Conservation (phyloP, 2,797 vertebrate species). For the Chrysocyon brachyurus region DNA sequence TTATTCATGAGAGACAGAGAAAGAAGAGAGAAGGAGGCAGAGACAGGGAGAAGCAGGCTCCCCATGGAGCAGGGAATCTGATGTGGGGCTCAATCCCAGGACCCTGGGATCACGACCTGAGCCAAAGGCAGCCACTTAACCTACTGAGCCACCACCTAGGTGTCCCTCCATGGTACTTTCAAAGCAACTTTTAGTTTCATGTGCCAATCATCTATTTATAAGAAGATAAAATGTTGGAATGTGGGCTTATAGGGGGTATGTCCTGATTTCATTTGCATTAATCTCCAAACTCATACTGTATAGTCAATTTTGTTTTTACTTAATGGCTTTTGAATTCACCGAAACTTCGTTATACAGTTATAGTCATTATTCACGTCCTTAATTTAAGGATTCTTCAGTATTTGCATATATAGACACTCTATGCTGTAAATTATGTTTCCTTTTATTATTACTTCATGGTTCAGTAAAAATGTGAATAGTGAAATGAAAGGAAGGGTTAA, state of each 20-base stretch:
- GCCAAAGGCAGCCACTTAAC: no score
- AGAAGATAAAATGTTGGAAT: background rate
- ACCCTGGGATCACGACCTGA: no score
- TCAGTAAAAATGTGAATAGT: conserved; percentile 6
- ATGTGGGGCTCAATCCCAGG: no score
- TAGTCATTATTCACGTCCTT: conserved; percentile 7
- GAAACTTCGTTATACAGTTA: background rate
- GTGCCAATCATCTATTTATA: background rate
- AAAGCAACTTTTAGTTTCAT: background rate
- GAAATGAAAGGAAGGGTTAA: conserved; percentile 24
- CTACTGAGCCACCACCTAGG: no score
- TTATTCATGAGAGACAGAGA: no score
- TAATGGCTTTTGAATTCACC: conserved; percentile 45
- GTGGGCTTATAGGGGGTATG: background rate
- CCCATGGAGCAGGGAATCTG: no score
- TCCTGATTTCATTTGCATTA: conserved; percentile 44
- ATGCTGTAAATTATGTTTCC: background rate
- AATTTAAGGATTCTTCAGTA: conserved; percentile 15
- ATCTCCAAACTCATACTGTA: conserved; percentile 12
- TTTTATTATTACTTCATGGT: conserved; percentile 26
- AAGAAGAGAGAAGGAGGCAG: no score
- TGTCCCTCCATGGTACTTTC: background rate
- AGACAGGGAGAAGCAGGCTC: no score
- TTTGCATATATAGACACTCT: conserved; percentile 35
- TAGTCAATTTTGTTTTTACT: conserved; percentile 28